Evolutionary conservation across 2,797 vertebrate genomes (phyloP), one percentile per base, ranked within the genome.

Genomic region (Hylomyscus alleni): DNA sequence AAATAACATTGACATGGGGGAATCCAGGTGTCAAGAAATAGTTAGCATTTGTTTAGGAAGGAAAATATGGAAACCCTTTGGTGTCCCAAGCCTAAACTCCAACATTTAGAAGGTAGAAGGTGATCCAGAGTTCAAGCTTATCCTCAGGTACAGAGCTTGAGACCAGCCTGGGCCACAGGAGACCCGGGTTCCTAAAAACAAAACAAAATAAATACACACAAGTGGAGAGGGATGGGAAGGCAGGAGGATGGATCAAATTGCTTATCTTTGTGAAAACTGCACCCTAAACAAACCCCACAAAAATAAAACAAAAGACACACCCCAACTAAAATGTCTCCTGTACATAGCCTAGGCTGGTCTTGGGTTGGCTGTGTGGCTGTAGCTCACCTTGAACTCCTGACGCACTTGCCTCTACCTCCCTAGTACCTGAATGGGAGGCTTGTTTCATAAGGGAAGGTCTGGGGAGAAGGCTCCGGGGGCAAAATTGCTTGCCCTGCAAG

Each of bases 1-100:
- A n/a, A 73, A 37, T 87, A 83, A 72, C 50, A 47, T 0, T 47
- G 26, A 69, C 6, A 54, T 10, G 3, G 3, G 52, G 58, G 52
- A 44, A 73, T 69, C 47, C 26, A 81, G 20, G 37, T 15, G 3
- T 93, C 50, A 52, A 26, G 83, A 85, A 93, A 96, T 37, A 75
- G 12, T 83, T 81, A 93, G 56, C 20, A 76, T n/a, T 88, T 82
- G n/a, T 58, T 93, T 58, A 67, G 80, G 56, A 76, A 80, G 82
- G 4, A 47, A 47, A 77, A 47, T 20, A 34, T 31, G 54, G 24
- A 34, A 81, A 7, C n/a, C 67, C 24, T 2, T 37, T 73, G 50
- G n/a, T 29, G n/a, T 52, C 14, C 44, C n/a, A 31, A 24, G 26
- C 11, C 86, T 89, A n/a, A 60, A 75, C 10, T 10, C 17, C 72